Evolutionary conservation across 2,888 invertebrate species (phyloP).

Genomic region (Perdita meconis): DNA sequence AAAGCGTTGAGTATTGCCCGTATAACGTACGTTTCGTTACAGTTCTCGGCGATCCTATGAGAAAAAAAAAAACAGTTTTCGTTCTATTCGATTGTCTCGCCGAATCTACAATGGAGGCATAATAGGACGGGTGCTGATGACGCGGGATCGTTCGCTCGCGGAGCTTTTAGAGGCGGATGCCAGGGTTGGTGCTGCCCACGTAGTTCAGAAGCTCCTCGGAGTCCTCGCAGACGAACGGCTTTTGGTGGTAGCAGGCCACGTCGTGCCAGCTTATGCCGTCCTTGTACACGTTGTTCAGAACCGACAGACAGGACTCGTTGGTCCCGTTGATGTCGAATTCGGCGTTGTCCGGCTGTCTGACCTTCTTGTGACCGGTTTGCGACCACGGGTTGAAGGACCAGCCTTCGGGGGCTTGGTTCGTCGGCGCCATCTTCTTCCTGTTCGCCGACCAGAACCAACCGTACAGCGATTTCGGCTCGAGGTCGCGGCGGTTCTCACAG

Average conservation of each 20-base stretch:
- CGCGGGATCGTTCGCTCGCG: slow-evolving; percentile 49
- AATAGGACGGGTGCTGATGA: slow-evolving; percentile 56
- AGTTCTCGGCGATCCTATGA: no score
- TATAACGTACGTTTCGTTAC: no score
- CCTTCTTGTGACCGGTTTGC: slow-evolving; percentile 95
- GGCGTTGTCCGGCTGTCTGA: slow-evolving; percentile 94
- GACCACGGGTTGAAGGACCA: slow-evolving; percentile 96
- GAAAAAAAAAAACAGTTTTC: background rate
- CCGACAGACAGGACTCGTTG: slow-evolving; percentile 93
- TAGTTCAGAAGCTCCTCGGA: slow-evolving; percentile 94
- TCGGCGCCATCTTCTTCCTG: slow-evolving; percentile 93
- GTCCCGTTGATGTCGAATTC: slow-evolving; percentile 96
- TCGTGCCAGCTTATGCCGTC: slow-evolving; percentile 98
- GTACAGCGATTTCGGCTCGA: slow-evolving; percentile 93
- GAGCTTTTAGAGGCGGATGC: slow-evolving; percentile 88
- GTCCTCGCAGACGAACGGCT: slow-evolving; percentile 96
- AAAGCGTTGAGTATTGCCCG: no score
- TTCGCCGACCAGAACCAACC: slow-evolving; percentile 98
- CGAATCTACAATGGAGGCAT: slow-evolving; percentile 15
- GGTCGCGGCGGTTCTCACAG: slow-evolving; percentile 93
- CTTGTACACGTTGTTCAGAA: slow-evolving; percentile 96
- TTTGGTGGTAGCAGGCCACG: slow-evolving; percentile 96
- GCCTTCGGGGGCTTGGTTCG: slow-evolving; percentile 89
- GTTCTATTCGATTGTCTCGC: slow-evolving; percentile 29
- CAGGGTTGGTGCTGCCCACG: slow-evolving; percentile 93